Percentiles rank a stretch among this genome's conserved stretches.
Conservation (phyloP, 2,888 invertebrate genomes). For the Panopea generosa region DNA sequence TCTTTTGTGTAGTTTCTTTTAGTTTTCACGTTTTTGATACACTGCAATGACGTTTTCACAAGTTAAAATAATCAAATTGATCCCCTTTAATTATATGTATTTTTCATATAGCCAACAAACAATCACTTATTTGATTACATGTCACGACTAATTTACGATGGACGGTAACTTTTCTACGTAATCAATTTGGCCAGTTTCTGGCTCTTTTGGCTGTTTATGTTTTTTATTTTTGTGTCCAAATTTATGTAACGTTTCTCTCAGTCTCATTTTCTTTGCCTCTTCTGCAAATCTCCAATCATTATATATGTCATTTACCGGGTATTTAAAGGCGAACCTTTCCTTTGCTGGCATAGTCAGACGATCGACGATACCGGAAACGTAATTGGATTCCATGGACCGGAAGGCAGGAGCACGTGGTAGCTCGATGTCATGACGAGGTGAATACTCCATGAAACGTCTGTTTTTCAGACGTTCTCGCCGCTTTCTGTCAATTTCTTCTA, state of each 20-base stretch:
- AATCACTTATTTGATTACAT: no score
- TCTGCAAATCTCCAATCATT: constrained; percentile 44
- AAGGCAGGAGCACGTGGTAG: constrained; percentile 64
- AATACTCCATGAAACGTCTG: constrained; percentile 57
- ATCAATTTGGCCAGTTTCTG: not conserved
- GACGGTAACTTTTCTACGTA: constrained; percentile 9
- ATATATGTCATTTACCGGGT: constrained; percentile 5
- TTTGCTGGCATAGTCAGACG: constrained; percentile 42
- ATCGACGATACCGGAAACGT: constrained; percentile 53
- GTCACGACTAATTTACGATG: not conserved
- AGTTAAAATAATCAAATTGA: no score
- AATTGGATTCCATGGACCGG: constrained; percentile 34
- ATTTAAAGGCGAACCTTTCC: constrained; percentile 41
- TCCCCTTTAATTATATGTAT: no score
- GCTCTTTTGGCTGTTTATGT: not conserved
- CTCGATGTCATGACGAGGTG: constrained; percentile 45
- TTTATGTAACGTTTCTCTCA: constrained; percentile 32
- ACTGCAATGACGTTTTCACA: no score
- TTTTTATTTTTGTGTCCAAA: constrained; percentile 12
- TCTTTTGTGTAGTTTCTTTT: no score
- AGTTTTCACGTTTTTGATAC: no score
- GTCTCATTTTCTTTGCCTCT: constrained; percentile 28
- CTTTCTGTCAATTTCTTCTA: constrained; percentile 45
- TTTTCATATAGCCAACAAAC: no score
- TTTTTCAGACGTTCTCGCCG: constrained; percentile 26